Percentiles rank a stretch among this genome's conserved stretches.
Evolutionary conservation across 1,140 invertebrate species (phyloP).

Genomic region (Chelonus insularis): DNA sequence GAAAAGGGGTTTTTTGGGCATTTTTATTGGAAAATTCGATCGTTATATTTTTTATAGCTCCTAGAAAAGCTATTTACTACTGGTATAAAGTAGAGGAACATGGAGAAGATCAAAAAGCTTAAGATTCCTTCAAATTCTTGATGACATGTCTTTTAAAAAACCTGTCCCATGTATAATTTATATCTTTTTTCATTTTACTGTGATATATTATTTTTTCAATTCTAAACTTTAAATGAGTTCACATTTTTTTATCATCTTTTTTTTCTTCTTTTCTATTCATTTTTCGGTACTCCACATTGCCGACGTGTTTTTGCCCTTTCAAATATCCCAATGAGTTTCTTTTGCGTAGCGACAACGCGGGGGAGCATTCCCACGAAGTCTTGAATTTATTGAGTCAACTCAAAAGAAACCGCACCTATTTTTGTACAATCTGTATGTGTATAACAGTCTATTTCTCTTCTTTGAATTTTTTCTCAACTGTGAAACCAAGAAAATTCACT

Average conservation of each 20-base stretch:
- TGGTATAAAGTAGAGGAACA: too few species aligned
- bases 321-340: conserved; percentile 21
- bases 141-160: too few species aligned
- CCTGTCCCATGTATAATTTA: background rate
- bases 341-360: conserved; percentile 28
- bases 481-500: too few species aligned
- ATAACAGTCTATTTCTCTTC: background rate
- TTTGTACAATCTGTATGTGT: background rate
- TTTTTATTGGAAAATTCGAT: too few species aligned
- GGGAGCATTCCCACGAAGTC: conserved; percentile 37
- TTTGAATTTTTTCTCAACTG: too few species aligned
- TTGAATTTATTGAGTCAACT: background rate
- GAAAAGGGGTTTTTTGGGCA: too few species aligned
- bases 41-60: too few species aligned
- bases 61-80: too few species aligned
- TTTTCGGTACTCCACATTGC: conserved; percentile 34
- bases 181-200: background rate
- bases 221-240: background rate
- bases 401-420: conserved; percentile 1
- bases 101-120: too few species aligned
- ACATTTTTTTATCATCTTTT: conserved; percentile 26
- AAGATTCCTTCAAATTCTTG: too few species aligned
- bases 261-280: conserved; percentile 27
- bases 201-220: background rate
- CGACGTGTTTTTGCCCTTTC: conserved; percentile 37